Conservation (phyloP, 2,797 vertebrate genomes). For the Parambassis ranga region DNA sequence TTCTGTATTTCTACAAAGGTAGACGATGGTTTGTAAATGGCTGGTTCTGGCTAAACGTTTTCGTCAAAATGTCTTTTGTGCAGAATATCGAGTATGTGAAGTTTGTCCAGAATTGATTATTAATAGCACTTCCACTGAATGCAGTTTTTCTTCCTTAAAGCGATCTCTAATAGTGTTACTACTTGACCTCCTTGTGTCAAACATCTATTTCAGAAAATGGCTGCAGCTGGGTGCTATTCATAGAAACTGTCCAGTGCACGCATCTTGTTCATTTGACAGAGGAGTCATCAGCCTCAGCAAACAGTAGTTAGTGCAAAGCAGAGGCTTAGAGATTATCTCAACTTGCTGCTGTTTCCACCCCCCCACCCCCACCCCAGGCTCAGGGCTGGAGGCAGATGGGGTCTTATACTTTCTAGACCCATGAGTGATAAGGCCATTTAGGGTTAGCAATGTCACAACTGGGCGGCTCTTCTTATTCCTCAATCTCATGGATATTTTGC, state of each 20-base stretch:
- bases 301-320: slow-evolving; percentile 31
- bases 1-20: no score
- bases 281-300: slow-evolving; percentile 27
- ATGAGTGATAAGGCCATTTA: slow-evolving; percentile 56
- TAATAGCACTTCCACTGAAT: slow-evolving; percentile 34
- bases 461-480: slow-evolving; percentile 40
- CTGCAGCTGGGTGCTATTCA: slow-evolving; percentile 11
- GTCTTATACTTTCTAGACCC: slow-evolving; percentile 31
- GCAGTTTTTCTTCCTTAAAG: slow-evolving; percentile 4
- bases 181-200: slow-evolving; percentile 25
- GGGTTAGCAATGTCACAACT: slow-evolving; percentile 12
- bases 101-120: neutral
- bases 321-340: slow-evolving; percentile 56
- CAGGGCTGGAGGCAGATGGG: slow-evolving; percentile 42
- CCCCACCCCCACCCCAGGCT: slow-evolving; percentile 9
- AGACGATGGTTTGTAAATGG: neutral
- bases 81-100: neutral
- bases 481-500: slow-evolving; percentile 5
- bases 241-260: slow-evolving; percentile 13
- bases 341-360: slow-evolving; percentile 21
- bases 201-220: slow-evolving; percentile 15
- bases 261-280: slow-evolving; percentile 26
- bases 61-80: neutral
- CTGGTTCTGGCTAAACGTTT: neutral
- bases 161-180: slow-evolving; percentile 1